Conservation (phyloP, 2,888 invertebrate genomes). For the Drosophila prostipennis region DNA sequence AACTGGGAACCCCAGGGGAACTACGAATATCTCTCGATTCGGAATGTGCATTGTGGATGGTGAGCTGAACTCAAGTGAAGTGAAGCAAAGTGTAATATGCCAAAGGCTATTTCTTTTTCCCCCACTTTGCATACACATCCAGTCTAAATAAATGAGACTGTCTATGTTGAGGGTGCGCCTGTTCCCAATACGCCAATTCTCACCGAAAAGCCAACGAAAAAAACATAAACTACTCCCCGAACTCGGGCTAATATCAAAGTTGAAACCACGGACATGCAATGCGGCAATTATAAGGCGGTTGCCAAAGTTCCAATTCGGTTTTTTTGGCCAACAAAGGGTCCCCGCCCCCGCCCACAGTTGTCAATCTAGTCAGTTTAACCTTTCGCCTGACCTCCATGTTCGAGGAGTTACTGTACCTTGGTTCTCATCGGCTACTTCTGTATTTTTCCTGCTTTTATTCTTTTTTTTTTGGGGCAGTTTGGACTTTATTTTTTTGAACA, state of each 20-base stretch:
- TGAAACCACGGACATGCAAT: slow-evolving; percentile 71
- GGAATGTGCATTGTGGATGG: slow-evolving; percentile 57
- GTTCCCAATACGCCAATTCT: slow-evolving; percentile 58
- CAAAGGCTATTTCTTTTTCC: slow-evolving; percentile 39
- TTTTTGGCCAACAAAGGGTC: slow-evolving; percentile 61
- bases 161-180: slow-evolving; percentile 37
- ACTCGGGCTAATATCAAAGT: slow-evolving; percentile 66
- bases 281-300: slow-evolving; percentile 65
- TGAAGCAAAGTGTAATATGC: slow-evolving; percentile 44
- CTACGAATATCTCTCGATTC: slow-evolving; percentile 18
- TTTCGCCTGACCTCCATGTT: slow-evolving; percentile 70
- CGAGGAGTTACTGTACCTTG: slow-evolving; percentile 16
- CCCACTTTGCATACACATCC: slow-evolving; percentile 60
- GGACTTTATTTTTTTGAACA: slow-evolving; percentile 24
- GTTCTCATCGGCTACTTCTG: slow-evolving; percentile 45
- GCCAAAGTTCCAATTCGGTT: slow-evolving; percentile 40
- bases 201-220: slow-evolving; percentile 36
- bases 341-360: slow-evolving; percentile 41
- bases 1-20: slow-evolving; percentile 37
- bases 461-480: slow-evolving; percentile 21
- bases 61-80: slow-evolving; percentile 7
- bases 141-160: slow-evolving; percentile 19
- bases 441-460: background rate
- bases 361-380: slow-evolving; percentile 78
- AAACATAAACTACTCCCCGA: slow-evolving; percentile 23